phyloP scores from a whole-genome alignment of 2,888 invertebrate species.

The Drosophila prostipennis region DNA sequence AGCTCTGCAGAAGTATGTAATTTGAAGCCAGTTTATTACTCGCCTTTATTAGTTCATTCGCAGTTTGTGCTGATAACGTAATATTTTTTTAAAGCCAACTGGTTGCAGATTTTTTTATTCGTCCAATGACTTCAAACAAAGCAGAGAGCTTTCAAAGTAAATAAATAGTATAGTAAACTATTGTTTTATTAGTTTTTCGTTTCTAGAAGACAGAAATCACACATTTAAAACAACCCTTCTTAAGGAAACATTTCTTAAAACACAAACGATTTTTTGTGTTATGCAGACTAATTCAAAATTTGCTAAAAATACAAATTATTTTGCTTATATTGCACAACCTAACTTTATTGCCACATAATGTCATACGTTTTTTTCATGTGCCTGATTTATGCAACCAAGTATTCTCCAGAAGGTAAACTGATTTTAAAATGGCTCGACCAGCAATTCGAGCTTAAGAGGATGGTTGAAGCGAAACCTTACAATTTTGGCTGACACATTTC shows the following conservation, averaged over 20 bases:
- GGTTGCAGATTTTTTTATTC: slow-evolving; percentile 19
- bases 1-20: slow-evolving; percentile 2
- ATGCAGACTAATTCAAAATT: background rate
- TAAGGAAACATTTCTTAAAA: too few species aligned
- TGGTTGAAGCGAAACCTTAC: slow-evolving; percentile 21
- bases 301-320: background rate
- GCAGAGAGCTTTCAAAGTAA: background rate
- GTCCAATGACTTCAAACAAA: background rate
- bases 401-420: slow-evolving; percentile 25
- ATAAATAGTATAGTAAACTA: background rate
- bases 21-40: slow-evolving; percentile 19
- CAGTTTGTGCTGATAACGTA: slow-evolving; percentile 9
- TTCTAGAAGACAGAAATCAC: background rate
- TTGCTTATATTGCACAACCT: slow-evolving; percentile 1
- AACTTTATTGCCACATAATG: background rate
- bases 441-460: slow-evolving; percentile 15
- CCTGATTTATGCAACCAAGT: background rate
- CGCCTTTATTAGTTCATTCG: slow-evolving; percentile 13
- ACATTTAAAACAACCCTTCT: background rate
- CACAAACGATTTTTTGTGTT: too few species aligned
- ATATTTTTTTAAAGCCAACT: slow-evolving; percentile 14
- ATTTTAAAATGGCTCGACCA: slow-evolving; percentile 7
- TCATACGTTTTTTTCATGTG: background rate
- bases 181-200: background rate
- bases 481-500: slow-evolving; percentile 26